Evolutionary conservation across 2,797 vertebrate species (phyloP), one percentile per base, ranked within the genome.

Genomic region (Merluccius polli): DNA sequence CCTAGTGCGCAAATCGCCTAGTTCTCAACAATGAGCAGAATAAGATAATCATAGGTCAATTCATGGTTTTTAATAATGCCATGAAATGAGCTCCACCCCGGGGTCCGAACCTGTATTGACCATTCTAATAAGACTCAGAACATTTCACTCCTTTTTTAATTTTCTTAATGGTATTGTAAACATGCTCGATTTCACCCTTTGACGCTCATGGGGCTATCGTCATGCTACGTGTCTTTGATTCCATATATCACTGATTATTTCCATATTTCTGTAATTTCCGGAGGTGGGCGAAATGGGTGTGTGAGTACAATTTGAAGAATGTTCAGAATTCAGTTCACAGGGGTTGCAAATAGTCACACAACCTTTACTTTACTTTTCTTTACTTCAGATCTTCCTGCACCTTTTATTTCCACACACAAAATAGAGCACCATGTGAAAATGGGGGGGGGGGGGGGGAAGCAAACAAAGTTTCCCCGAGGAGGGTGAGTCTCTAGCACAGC

Each of bases 1-100:
- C 81, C 77, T 79, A n/a, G 69, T 79, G 73, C 78, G 68, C 33
- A 77, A 73, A 79, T 76, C 83, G 78, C 86, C 77, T 82, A 82
- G 70, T 77, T 67, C 71, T 83, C 35, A 0, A 67, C 71, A 81
- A 86, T 83, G 41, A 77, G 70, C 3, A 4, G 9, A 31, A 81
- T 77, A 70, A 29, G 73, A 85, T 86, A 82, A 89, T 88, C 87
- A 83, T 68, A 31, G 83, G 81, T 87, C 81, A 89, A 79, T 85
- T 87, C 71, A 83, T 86, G 72, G 32, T 71, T 84, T 87, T 87
- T 75, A 81, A 85, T 80, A 84, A 85, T 79, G 65, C 76, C 80
- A 67, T 72, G 78, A 82, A 85, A 86, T 84, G 77, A 86, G 74
- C 78, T 80, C 59, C 65, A 44, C 16, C 35, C 52, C 68, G 77